Conservation (phyloP, 2,888 invertebrate genomes). For the Tetranychus piercei region DNA sequence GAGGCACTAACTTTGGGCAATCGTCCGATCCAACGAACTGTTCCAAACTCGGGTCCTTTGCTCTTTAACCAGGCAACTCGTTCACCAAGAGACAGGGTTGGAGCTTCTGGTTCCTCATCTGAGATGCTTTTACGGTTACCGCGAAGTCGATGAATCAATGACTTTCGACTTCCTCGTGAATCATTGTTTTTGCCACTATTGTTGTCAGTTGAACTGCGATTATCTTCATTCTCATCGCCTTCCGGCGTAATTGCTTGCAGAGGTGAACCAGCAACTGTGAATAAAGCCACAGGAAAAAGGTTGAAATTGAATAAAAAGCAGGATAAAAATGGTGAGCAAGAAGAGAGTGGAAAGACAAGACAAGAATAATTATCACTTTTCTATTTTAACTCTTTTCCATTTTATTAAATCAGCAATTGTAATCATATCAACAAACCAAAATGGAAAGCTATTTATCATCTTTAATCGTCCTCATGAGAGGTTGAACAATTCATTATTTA, state of each 20-base stretch:
- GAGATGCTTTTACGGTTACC: background rate
- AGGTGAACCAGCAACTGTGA: background rate
- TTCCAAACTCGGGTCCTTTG: constrained; percentile 32
- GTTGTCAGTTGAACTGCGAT: background rate
- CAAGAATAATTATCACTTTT: too few species aligned
- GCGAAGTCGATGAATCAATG: background rate
- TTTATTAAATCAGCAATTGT: too few species aligned
- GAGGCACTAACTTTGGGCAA: constrained; percentile 32
- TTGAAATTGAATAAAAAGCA: background rate
- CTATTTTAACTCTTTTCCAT: too few species aligned
- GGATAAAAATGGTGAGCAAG: background rate
- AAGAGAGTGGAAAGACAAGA: background rate
- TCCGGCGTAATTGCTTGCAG: background rate
- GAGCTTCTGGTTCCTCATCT: constrained; percentile 26
- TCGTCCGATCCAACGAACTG: constrained; percentile 35
- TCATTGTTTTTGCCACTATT: background rate
- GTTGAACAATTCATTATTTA: background rate
- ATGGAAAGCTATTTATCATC: background rate
- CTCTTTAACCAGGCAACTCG: constrained; percentile 36
- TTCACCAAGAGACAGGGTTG: constrained; percentile 31
- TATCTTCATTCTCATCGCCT: constrained; percentile 2
- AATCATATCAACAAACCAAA: too few species aligned
- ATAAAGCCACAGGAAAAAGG: background rate
- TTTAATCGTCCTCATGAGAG: background rate
- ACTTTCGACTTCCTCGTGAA: background rate